Evolutionary conservation across 2,113 vertebrate species (phyloP), one percentile per base, ranked within the genome.

Genomic region (Chinchilla lanigera): DNA sequence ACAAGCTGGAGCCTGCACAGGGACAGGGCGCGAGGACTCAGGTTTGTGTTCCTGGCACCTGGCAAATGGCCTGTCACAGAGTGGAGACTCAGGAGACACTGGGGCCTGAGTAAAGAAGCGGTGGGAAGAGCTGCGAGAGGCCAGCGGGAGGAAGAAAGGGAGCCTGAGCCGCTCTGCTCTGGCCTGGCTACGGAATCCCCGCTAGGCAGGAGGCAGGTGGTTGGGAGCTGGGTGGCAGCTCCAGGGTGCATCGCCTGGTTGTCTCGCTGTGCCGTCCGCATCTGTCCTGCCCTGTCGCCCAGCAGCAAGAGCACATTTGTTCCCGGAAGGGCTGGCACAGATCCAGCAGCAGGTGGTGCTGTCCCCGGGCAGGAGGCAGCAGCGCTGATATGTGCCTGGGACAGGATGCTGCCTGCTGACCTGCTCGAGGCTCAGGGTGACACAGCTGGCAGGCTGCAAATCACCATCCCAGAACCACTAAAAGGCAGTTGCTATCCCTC

Each of bases 321-420:
- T 99, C 98, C 99, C 98, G 69, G 97, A 98, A 98, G 98, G 98
- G 95, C 97, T 95, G 98, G 99, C 98, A 38, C 84, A 47, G 98
- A 99, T 99, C 99, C 99, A 99, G 98, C 98, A 99, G 99, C 99
- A 99, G 99, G 99, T 99, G 99, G 99, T 98, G 98, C 98, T 98
- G 9, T 99, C 98, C 99, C 8, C 24, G 38, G n/a, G 13, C 24
- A 20, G 75, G 44, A 77, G 41, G 26, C 7, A 5, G 44, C 44
- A 30, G 26, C 99, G 98, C 99, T 98, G 99, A 99, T 99, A 99
- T 99, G 98, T 99, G 99, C 98, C 98, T 97, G 35, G 96, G 99
- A 99, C 99, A 99, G 99, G 99, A 99, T 99, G 98, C 98, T 99
- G 98, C 98, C 71, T 26, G 71, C 22, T 98, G 99, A 99, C 99